Percentiles rank a stretch among this genome's conserved stretches.
Conservation (phyloP, 2,888 invertebrate species). For the Trachelus tabidus region DNA sequence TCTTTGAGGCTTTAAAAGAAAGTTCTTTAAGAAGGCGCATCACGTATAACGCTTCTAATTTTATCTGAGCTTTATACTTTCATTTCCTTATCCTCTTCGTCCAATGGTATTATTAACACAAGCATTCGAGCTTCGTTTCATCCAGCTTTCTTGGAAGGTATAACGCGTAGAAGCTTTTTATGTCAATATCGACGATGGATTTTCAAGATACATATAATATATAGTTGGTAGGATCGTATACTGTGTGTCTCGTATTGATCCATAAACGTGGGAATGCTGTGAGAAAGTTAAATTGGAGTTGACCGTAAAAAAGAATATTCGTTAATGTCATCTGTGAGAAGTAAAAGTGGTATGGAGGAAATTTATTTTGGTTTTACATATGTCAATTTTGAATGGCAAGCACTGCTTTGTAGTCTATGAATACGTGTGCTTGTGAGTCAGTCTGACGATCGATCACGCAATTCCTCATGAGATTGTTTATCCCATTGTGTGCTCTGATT, state of each 20-base stretch:
- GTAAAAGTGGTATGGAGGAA: background rate
- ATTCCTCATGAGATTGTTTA: background rate
- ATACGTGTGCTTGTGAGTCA: background rate
- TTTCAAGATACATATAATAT: background rate
- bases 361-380: background rate
- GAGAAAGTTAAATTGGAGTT: background rate
- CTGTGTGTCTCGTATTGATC: background rate
- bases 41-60: background rate
- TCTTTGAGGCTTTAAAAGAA: background rate
- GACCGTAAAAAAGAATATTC: background rate
- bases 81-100: background rate
- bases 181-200: background rate
- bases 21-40: background rate
- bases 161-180: background rate
- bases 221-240: background rate
- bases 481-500: background rate
- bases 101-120: background rate
- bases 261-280: background rate
- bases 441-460: background rate
- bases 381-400: background rate
- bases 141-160: background rate
- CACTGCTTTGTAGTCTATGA: background rate
- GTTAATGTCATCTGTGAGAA: background rate
- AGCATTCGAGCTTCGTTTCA: background rate
- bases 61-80: background rate